phyloP scores from a whole-genome alignment of 2,888 invertebrate species.

The Sarcophaga carnaria region DNA sequence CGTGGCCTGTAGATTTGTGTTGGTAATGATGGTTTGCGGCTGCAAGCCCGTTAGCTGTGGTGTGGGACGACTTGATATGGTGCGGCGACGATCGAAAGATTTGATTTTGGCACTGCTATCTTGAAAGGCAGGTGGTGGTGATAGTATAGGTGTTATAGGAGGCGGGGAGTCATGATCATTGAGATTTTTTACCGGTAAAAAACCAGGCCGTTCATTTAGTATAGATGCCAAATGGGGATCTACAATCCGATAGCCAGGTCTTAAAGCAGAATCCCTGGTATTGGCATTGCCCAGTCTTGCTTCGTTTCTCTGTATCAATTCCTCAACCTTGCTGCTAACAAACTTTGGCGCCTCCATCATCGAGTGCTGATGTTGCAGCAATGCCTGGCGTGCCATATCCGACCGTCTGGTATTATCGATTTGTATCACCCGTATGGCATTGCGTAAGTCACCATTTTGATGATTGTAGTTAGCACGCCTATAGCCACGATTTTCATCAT shows the following conservation, averaged over 20 bases:
- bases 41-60: constrained; percentile 56
- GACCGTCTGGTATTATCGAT: constrained; percentile 75
- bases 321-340: constrained; percentile 80
- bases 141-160: constrained; percentile 87
- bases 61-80: constrained; percentile 70
- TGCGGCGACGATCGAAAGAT: constrained; percentile 74
- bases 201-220: constrained; percentile 81
- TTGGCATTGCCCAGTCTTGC: constrained; percentile 73
- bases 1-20: constrained; percentile 69
- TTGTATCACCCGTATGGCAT: constrained; percentile 76
- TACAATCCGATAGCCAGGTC: constrained; percentile 80
- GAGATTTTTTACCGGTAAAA: constrained; percentile 80
- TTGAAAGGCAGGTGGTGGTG: constrained; percentile 88
- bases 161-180: constrained; percentile 83
- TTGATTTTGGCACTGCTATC: constrained; percentile 81
- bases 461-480: constrained; percentile 75
- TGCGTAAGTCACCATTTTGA: constrained; percentile 74
- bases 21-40: constrained; percentile 77
- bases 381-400: constrained; percentile 71
- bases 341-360: constrained; percentile 74
- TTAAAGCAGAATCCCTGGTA: constrained; percentile 74
- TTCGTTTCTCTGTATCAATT: constrained; percentile 81
- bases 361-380: constrained; percentile 73
- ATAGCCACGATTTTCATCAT: constrained; percentile 77
- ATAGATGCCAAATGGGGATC: constrained; percentile 80